Evolutionary conservation across 2,797 vertebrate species (phyloP).

Genomic region (Malurus splendens): DNA sequence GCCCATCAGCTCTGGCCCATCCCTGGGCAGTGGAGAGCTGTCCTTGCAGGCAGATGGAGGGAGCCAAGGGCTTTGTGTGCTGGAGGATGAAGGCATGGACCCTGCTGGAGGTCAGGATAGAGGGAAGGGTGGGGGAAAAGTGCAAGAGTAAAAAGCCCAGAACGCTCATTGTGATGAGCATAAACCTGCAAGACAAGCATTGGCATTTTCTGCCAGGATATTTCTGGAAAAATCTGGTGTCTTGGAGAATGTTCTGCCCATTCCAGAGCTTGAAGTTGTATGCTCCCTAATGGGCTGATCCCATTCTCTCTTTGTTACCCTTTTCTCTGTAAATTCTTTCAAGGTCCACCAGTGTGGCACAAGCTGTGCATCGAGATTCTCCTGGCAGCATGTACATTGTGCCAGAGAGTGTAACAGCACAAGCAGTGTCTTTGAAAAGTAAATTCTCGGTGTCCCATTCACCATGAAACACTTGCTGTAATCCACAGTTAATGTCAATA

Average conservation of each 20-base stretch:
- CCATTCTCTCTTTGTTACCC: background rate
- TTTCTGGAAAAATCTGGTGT: background rate
- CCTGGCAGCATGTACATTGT: background rate
- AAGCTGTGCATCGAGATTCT: background rate
- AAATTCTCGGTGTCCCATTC: background rate
- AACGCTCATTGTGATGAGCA: rapidly evolving
- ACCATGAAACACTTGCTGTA: background rate
- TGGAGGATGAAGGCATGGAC: background rate
- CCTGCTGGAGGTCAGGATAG: background rate
- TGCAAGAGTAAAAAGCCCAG: background rate
- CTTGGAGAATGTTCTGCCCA: background rate
- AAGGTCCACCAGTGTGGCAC: background rate
- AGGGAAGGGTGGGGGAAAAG: background rate
- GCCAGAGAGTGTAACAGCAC: background rate
- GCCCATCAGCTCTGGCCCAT: background rate
- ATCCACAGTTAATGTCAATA: background rate
- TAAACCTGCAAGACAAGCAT: background rate
- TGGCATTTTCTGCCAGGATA: background rate
- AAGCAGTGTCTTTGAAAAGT: background rate
- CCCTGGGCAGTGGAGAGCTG: background rate
- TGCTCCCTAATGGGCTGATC: background rate
- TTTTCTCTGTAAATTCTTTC: background rate
- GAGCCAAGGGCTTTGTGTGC: background rate
- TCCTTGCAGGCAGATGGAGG: background rate
- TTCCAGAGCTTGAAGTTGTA: background rate